Conservation (phyloP, 2,888 invertebrate genomes). For the Cephus rjabovi region DNA sequence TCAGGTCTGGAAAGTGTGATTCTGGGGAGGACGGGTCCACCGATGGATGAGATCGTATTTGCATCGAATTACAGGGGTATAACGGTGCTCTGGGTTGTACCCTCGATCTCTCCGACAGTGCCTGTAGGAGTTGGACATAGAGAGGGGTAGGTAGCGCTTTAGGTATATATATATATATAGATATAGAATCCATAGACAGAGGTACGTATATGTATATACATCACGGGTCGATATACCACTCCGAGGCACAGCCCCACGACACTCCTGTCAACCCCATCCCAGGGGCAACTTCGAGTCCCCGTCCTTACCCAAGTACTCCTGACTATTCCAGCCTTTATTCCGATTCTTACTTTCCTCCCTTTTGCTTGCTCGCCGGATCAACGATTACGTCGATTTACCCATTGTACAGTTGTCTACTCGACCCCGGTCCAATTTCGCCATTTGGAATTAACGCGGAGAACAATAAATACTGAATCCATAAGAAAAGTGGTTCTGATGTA, state of each 20-base stretch:
- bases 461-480: neutral
- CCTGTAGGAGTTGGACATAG: constrained; percentile 3
- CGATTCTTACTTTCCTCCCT: neutral
- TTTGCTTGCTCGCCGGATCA: neutral
- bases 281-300: constrained; percentile 2
- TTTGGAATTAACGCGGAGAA: neutral
- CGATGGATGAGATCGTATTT: constrained; percentile 30
- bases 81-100: constrained; percentile 7
- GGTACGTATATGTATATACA: constrained; percentile 25
- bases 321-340: constrained; percentile 12
- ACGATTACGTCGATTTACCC: neutral
- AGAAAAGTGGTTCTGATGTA: neutral
- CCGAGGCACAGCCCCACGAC: constrained; percentile 39
- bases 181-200: constrained; percentile 24
- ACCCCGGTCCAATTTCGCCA: neutral
- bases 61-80: constrained; percentile 33
- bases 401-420: neutral
- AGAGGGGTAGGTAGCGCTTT: constrained; percentile 18
- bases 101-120: constrained; percentile 10
- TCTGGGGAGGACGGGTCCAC: neutral
- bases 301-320: constrained; percentile 11
- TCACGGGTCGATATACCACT: constrained; percentile 44
- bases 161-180: constrained; percentile 18
- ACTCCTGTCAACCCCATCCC: constrained; percentile 38
- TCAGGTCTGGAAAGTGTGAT: neutral